Evolutionary conservation across 1,140 invertebrate genomes (phyloP).

Genomic region (Plectrocnemia conspersa): DNA sequence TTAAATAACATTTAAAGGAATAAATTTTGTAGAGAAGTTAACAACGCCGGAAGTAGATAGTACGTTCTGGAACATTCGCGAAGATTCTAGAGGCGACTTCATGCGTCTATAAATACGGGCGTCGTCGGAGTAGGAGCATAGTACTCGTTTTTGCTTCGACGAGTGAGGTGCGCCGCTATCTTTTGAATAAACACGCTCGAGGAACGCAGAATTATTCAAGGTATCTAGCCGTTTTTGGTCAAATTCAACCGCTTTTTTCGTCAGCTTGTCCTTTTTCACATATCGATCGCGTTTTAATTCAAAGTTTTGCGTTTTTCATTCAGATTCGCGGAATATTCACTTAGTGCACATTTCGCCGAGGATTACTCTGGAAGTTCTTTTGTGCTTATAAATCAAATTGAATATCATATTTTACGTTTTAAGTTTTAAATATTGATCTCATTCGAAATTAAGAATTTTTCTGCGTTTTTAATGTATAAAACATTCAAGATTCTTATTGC

Average conservation of each 20-base stretch:
- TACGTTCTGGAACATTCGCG: conserved; percentile 4
- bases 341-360: background rate
- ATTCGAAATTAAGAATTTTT: no score
- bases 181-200: background rate
- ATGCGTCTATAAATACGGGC: conserved; percentile 5
- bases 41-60: background rate
- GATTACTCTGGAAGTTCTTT: background rate
- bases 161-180: background rate
- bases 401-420: no score
- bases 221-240: background rate
- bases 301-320: background rate
- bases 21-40: no score
- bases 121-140: background rate
- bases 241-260: background rate
- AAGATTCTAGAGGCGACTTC: conserved; percentile 1
- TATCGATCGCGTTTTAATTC: background rate
- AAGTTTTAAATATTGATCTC: no score
- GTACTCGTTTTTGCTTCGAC: background rate
- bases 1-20: background rate
- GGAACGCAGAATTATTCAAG: background rate
- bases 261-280: background rate
- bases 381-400: background rate
- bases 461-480: no score
- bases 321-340: background rate
- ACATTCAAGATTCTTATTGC: background rate